Percentiles rank a stretch among this genome's conserved stretches.
Evolutionary conservation across 2,888 invertebrate genomes (phyloP).

Genomic region (Cylloceria caligata): DNA sequence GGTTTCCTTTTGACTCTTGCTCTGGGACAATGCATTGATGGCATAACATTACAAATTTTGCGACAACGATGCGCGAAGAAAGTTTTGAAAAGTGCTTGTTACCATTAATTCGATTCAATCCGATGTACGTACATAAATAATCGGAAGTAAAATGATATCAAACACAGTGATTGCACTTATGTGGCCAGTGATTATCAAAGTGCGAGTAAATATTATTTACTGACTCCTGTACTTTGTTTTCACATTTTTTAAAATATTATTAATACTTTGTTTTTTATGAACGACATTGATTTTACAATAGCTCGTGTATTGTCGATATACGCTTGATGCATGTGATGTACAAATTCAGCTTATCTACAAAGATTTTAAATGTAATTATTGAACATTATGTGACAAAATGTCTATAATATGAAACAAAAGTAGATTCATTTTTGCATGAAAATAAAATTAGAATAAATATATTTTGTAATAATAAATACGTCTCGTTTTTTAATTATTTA

Average conservation of each 20-base stretch:
- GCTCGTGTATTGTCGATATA: neutral
- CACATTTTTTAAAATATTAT: too few relatives aligned
- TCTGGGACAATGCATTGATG: too few relatives aligned
- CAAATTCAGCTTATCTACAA: neutral
- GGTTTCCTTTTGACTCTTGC: too few relatives aligned
- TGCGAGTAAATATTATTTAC: neutral
- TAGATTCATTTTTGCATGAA: neutral
- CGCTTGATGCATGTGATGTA: neutral
- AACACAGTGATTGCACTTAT: neutral
- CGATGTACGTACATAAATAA: neutral
- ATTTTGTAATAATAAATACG: neutral
- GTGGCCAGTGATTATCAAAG: neutral
- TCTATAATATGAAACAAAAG: neutral
- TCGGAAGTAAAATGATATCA: neutral
- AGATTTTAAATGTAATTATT: neutral
- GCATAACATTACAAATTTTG: too few relatives aligned
- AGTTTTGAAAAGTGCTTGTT: neutral
- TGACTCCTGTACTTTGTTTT: neutral
- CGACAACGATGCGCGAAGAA: neutral
- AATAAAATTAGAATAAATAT: neutral
- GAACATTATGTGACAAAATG: neutral
- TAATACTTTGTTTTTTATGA: neutral
- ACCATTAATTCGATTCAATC: neutral
- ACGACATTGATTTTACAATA: neutral
- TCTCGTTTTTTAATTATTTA: neutral